phyloP scores from a whole-genome alignment of 2,888 invertebrate genomes.

The Andrena hattorfiana region DNA sequence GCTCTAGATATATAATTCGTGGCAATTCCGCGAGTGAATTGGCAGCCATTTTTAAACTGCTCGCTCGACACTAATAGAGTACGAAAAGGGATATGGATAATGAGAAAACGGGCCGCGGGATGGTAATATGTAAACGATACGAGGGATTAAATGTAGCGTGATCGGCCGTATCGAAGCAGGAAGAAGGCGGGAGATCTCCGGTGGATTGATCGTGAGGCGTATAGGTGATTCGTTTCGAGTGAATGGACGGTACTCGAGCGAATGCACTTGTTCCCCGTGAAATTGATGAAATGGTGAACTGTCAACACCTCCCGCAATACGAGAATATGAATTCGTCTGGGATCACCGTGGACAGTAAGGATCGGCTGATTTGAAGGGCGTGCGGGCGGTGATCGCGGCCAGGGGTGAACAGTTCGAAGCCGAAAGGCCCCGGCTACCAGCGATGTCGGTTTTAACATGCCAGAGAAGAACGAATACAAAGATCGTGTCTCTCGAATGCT shows the following conservation, averaged over 20 bases:
- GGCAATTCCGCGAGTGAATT: conserved; percentile 68
- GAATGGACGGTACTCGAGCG: conserved; percentile 66
- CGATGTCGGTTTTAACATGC: conserved; percentile 77
- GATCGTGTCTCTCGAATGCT: conserved; percentile 74
- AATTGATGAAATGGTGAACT: conserved; percentile 79
- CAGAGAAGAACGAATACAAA: conserved; percentile 69
- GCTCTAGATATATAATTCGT: conserved; percentile 70
- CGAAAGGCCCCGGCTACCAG: conserved; percentile 52
- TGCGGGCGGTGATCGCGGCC: conserved; percentile 34
- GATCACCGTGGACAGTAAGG: conserved; percentile 40
- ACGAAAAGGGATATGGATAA: conserved; percentile 67
- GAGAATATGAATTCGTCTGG: conserved; percentile 73
- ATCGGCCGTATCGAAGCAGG: conserved; percentile 50
- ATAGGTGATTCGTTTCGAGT: conserved; percentile 52
- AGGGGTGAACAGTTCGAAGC: conserved; percentile 38
- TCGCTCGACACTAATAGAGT: conserved; percentile 75
- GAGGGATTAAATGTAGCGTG: conserved; percentile 66
- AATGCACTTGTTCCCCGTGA: conserved; percentile 65
- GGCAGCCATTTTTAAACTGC: conserved; percentile 83
- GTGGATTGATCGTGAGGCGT: conserved; percentile 4
- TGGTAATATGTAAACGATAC: conserved; percentile 70
- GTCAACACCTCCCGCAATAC: conserved; percentile 75
- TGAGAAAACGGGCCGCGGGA: conserved; percentile 65
- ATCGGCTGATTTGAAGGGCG: conserved; percentile 46
- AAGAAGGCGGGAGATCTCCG: conserved; percentile 26